Evolutionary conservation across 2,113 vertebrate species (phyloP), one percentile per base, ranked within the genome.

Genomic region (Heliornis fulica): DNA sequence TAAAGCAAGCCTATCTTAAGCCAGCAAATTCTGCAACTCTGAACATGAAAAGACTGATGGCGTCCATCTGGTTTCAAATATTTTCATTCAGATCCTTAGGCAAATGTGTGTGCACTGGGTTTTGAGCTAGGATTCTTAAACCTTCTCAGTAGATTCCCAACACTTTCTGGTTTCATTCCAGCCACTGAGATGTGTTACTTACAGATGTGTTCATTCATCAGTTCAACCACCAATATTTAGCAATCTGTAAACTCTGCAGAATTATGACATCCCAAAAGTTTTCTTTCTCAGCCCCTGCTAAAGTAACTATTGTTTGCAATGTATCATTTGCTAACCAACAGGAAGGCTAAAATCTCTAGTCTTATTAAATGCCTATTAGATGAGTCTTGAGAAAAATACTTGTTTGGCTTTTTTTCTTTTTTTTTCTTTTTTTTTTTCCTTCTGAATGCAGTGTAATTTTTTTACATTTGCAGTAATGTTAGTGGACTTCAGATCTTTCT

Each of bases 391-490:
- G 45, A 89, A 91, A n/a, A 94, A 69, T 22, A 51, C 4, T 5
- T 54, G 22, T 38, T 74, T 46, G 32, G 7, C 4, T 69, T 70
- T 66, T 38, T 51, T 61, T 7, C 6, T 3, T 15, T 28, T 21
- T 3, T 1, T 1, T 26, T 11, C 2, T 20, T 22, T 29, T 13
- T 7, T 8, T 8, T 45, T 15, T 18, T 9, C 2, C 12, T 22
- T 60, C 26, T 87, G 19, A 36, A 64, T 46, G 21, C 71, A 86
- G 15, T 61, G 9, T 16, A 50, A 36, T 21, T 11, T 65, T 80
- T 60, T 38, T 3, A 72, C 13, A 41, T 56, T 60, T 90, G 2
- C 9, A 65, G 7, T 17, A 66, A 36, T 17, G 34, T 16, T 32
- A 61, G 6, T 28, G 64, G 22, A 41, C 10, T 3, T 63, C 21